Evolutionary conservation across 92 coral and sea anemone genomes (phyloP).

Genomic region (Parazoanthus darwini): DNA sequence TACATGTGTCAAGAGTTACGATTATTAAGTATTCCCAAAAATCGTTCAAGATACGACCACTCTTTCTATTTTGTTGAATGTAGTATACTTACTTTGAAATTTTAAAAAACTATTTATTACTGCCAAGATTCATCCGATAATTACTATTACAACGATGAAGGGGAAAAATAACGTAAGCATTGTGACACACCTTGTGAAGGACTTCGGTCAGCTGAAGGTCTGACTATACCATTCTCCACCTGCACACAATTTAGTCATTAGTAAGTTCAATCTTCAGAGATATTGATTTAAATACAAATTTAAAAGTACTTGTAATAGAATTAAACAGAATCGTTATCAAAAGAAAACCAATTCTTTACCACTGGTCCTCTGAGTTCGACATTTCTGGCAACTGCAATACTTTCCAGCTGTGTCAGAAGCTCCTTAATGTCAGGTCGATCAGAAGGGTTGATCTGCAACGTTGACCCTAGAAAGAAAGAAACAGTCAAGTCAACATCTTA

Average conservation of each 20-base stretch:
- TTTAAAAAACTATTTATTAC: too few species aligned
- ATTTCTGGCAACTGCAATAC: conserved; percentile 74
- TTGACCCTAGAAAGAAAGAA: conserved; percentile 53
- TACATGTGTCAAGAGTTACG: neutral
- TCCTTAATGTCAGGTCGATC: conserved; percentile 85
- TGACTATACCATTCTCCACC: conserved; percentile 31
- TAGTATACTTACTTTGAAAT: too few species aligned
- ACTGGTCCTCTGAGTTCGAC: conserved; percentile 92
- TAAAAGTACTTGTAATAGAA: too few species aligned
- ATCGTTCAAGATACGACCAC: neutral
- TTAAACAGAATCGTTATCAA: too few species aligned
- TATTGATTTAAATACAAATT: neutral
- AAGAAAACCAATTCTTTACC: conserved; percentile 51
- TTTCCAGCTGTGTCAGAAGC: conserved; percentile 81
- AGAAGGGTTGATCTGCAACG: conserved; percentile 81
- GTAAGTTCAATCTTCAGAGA: neutral
- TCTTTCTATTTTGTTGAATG: too few species aligned
- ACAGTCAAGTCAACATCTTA: neutral
- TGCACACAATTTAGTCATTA: neutral
- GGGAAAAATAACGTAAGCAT: neutral
- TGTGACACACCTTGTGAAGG: conserved; percentile 26
- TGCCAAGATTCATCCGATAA: too few species aligned
- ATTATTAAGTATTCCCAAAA: too few species aligned
- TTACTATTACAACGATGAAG: too few species aligned
- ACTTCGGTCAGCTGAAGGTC: neutral